Evolutionary conservation across 2,797 vertebrate genomes (phyloP).

Genomic region (Botia almorhae): DNA sequence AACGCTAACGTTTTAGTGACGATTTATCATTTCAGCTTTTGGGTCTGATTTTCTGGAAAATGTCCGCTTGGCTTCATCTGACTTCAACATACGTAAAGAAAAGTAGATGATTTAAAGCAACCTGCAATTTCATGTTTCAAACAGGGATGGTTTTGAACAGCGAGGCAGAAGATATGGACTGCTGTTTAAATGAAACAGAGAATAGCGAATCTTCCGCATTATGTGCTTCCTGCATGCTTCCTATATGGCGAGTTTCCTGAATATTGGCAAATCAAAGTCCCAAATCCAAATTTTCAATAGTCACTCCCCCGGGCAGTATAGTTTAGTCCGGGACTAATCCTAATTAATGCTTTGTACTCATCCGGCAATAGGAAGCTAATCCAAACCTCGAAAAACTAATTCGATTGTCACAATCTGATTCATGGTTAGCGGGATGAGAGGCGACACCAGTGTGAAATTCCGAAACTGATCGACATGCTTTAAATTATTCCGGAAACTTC

Average conservation of each 20-base stretch:
- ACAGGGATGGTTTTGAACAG: too few species aligned
- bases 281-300: neutral
- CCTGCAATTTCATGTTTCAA: too few species aligned
- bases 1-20: too few species aligned
- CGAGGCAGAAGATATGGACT: too few species aligned
- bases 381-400: neutral
- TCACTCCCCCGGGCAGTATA: too few species aligned
- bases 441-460: constrained; percentile 43
- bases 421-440: constrained; percentile 21
- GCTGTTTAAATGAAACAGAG: too few species aligned
- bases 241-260: neutral
- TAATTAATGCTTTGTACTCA: neutral
- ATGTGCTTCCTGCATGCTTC: neutral
- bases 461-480: constrained; percentile 55
- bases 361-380: neutral
- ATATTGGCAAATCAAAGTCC: neutral
- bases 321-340: neutral
- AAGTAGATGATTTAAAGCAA: too few species aligned
- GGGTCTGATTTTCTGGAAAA: too few species aligned
- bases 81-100: too few species aligned
- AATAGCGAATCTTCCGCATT: neutral
- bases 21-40: too few species aligned
- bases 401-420: constrained; percentile 39
- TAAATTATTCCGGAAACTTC: constrained; percentile 59
- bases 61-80: too few species aligned